Evolutionary conservation across 2,113 vertebrate genomes (phyloP).

Genomic region (Heliornis fulica): DNA sequence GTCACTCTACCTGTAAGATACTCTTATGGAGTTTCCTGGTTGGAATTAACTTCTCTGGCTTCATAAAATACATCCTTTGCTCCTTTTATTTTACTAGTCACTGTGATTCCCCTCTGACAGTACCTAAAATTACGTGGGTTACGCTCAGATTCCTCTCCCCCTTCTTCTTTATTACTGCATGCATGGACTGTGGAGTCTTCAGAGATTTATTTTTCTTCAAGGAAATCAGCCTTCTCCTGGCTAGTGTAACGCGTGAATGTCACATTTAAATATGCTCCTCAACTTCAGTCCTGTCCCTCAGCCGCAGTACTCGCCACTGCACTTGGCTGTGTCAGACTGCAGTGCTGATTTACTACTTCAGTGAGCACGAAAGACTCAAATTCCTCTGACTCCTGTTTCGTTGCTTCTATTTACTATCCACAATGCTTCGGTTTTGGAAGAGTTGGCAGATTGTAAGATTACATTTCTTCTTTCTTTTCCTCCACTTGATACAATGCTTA

Average conservation of each 20-base stretch:
- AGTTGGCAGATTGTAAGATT: neutral
- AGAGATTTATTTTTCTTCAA: constrained; percentile 43
- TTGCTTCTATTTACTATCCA: constrained; percentile 2
- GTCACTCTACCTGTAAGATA: neutral
- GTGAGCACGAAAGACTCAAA: neutral
- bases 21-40: neutral
- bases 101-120: neutral
- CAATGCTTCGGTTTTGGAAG: neutral
- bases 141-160: neutral
- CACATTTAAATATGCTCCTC: constrained; percentile 24
- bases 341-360: constrained; percentile 40
- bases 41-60: neutral
- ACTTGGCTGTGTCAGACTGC: constrained; percentile 15
- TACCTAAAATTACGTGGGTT: neutral
- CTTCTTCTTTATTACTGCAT: neutral
- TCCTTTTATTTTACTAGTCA: neutral
- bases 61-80: neutral
- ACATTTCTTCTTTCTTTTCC: neutral
- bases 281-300: neutral
- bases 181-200: neutral
- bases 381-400: constrained; percentile 1
- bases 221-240: constrained; percentile 40
- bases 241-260: neutral
- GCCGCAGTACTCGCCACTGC: constrained; percentile 6
- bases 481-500: neutral